Conservation (phyloP, 1,140 invertebrate species). For the Diploscapter pachys region DNA sequence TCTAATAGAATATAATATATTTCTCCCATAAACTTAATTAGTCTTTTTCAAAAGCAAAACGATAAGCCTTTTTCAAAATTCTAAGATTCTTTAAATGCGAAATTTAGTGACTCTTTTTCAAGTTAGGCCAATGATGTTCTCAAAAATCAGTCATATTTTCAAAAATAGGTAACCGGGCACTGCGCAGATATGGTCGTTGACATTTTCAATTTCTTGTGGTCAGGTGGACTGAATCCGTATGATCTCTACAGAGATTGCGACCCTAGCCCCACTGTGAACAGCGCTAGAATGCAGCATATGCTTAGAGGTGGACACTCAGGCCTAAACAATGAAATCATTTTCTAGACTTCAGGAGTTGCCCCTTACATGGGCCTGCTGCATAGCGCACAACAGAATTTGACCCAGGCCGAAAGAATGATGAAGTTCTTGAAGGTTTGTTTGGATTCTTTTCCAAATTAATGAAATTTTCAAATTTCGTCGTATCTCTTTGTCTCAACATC, state of each 20-base stretch:
- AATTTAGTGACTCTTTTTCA: too few relatives aligned
- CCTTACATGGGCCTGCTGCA: slow-evolving; percentile 5
- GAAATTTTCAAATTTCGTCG: neutral
- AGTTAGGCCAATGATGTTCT: too few relatives aligned
- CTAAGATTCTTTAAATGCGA: neutral
- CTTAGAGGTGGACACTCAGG: slow-evolving; percentile 27
- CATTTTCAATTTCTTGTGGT: slow-evolving; percentile 59
- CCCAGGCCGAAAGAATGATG: neutral
- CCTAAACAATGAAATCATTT: too few relatives aligned
- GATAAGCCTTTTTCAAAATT: neutral
- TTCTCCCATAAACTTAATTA: neutral
- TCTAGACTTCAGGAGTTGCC: slow-evolving; percentile 6
- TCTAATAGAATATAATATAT: neutral
- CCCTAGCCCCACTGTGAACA: slow-evolving; percentile 53
- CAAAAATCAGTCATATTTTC: too few relatives aligned
- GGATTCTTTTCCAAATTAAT: too few relatives aligned
- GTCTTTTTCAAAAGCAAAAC: neutral
- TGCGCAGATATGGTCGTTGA: slow-evolving; percentile 52
- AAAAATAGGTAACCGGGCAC: slow-evolving; percentile 40
- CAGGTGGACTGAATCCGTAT: slow-evolving; percentile 54
- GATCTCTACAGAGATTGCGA: slow-evolving; percentile 58
- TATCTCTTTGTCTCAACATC: neutral
- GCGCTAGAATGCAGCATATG: slow-evolving; percentile 40
- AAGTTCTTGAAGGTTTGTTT: slow-evolving; percentile 16
- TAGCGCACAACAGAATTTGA: slow-evolving; percentile 31